Conservation (phyloP, 2,797 vertebrate genomes). For the Phylloscopus collybita region DNA sequence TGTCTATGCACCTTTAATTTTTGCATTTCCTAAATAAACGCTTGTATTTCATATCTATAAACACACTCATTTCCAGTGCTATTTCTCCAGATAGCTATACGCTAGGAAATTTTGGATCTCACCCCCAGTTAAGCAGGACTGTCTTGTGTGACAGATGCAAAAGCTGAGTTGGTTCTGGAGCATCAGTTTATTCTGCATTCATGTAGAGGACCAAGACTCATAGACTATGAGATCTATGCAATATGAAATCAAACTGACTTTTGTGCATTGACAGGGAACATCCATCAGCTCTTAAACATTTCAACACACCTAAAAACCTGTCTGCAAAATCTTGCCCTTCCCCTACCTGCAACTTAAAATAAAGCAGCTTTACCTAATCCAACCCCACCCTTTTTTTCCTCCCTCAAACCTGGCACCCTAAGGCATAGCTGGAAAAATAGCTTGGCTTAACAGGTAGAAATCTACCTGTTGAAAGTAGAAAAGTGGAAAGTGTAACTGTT, state of each 20-base stretch:
- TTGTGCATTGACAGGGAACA: not conserved
- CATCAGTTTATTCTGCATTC: not conserved
- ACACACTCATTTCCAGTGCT: accelerated
- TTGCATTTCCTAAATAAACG: not conserved
- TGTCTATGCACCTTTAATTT: not conserved
- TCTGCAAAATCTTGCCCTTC: not conserved
- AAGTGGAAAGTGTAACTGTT: not conserved
- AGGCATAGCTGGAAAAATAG: not conserved
- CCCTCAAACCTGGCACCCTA: not conserved
- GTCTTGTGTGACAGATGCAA: not conserved
- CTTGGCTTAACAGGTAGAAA: not conserved
- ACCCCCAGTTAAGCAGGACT: not conserved
- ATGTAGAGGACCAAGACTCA: not conserved
- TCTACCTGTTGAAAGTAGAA: too few species aligned
- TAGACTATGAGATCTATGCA: not conserved
- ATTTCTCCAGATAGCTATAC: not conserved
- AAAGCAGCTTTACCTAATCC: not conserved
- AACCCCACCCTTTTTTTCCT: not conserved
- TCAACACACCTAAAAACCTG: not conserved
- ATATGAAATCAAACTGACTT: not conserved
- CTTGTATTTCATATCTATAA: not conserved
- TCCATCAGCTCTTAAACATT: not conserved
- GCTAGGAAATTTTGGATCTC: not conserved
- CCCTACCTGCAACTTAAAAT: not conserved
- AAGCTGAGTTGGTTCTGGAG: not conserved